Percentiles rank a stretch among this genome's conserved stretches.
These are phyloP conservation scores for Lanius collurio DNA, from an alignment of 2,113 vertebrate genomes.

Conservation along the genomic window DNA sequence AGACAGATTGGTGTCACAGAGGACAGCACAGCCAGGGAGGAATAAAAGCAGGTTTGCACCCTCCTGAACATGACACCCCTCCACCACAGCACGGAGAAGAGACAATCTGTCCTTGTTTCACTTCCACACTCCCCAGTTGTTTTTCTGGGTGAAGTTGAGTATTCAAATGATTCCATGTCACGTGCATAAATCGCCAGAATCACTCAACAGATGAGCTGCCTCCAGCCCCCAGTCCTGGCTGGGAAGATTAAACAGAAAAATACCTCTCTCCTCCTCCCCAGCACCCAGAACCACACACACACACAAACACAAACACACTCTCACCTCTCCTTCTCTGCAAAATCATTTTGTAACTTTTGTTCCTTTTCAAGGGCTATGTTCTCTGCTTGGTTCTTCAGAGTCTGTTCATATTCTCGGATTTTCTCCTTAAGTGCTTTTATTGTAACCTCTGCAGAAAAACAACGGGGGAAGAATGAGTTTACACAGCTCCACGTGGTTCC, in stretches of 20 bases:
- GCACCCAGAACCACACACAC: neutral
- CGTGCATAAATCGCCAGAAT: neutral
- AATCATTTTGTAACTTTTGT: conserved; percentile 96
- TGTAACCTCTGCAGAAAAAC: conserved; percentile 88
- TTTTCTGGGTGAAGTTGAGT: neutral
- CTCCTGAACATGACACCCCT: neutral
- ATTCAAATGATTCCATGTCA: conserved; percentile 18
- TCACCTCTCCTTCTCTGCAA: conserved; percentile 95
- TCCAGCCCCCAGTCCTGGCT: neutral
- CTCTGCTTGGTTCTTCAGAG: conserved; percentile 94
- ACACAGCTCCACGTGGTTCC: conserved; percentile 49
- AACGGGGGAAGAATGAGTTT: conserved; percentile 61
- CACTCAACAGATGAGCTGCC: neutral
- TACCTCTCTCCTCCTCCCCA: neutral
- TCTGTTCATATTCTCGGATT: conserved; percentile 97
- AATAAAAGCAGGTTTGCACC: conserved; percentile 12
- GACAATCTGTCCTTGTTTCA: neutral
- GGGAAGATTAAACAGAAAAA: neutral
- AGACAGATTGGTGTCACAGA: neutral
- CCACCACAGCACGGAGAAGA: neutral
- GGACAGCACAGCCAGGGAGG: neutral
- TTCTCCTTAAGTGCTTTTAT: conserved; percentile 99
- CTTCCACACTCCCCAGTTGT: neutral
- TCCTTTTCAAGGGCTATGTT: conserved; percentile 95
- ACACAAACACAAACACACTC: neutral